Base-by-base conservation (phyloP, 23 tunicate genomes). In the Ascidia mentula region DNA sequence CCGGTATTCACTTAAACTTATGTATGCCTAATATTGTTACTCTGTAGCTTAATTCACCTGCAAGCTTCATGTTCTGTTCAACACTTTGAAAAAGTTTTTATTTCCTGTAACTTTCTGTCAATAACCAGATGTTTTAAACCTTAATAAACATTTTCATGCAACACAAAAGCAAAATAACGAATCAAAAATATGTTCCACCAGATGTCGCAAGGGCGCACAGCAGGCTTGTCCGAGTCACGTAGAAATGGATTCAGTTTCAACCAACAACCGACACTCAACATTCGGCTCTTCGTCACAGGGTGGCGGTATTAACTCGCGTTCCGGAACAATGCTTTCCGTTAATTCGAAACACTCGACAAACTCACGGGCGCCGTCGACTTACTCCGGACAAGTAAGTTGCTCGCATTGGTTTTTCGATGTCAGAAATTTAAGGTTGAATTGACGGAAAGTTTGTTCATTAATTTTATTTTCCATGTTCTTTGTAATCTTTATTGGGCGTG, bases 291-390 rank as follows among this genome's bases (percentile, higher is more conserved):
- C 61, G 20, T 84, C 89, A 35, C 92, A 87, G 45, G 84, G 92
- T 22, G 61, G 82, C 39, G 80, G 75, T 22, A 76, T 84, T 1
- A 77, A 71, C 38, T 85, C 96, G 30, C 80, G 96, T 45, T 91
- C 97, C 12, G 89, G 83, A 32, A 91, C 97, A 34, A 31, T 91
- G 71, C 78, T 85, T 34, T 91, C 97, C 31, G 70, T 81, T 45
- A 82, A 92, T 20, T 87, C 97, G 7, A 72, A 71, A 18, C 82
- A 82, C 40, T 92, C 97, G 18, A 38, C 71, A 2, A 76, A 85
- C 42, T 91, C 97, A 26, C 45, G 90, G 73, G 86, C 90, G 36
- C 87, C 97, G 4, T 91, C 97, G 9, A 86, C 83, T n/a, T 45
- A 86, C 59, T 85, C 89, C 15, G 81, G 59, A 20, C 90, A 85